Evolutionary conservation across 2,888 invertebrate genomes (phyloP).

Genomic region (Eilema depressum): DNA sequence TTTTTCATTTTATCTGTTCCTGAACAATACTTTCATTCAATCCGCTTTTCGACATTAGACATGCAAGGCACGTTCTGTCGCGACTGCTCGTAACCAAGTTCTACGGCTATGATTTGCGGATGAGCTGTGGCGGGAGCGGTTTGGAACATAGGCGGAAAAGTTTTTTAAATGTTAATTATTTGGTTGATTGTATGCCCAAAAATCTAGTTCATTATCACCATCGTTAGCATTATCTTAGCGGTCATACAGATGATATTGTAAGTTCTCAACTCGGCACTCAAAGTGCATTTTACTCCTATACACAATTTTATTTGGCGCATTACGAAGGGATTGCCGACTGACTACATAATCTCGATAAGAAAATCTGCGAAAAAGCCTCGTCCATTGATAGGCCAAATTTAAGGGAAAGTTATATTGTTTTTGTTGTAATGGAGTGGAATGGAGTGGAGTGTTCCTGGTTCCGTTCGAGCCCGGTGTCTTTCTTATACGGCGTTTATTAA

Average conservation of each 20-base stretch:
- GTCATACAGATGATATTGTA: neutral
- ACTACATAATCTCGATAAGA: neutral
- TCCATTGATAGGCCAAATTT: no score
- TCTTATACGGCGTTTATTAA: no score
- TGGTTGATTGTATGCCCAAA: neutral
- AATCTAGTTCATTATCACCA: neutral
- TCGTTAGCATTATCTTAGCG: neutral
- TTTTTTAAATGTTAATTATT: neutral
- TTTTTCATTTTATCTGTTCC: slow-evolving; percentile 74
- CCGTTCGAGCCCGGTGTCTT: no score
- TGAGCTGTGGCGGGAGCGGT: slow-evolving; percentile 51
- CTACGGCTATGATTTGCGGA: slow-evolving; percentile 50
- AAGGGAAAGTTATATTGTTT: neutral
- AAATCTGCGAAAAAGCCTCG: no score
- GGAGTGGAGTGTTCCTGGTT: no score
- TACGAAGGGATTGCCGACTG: neutral
- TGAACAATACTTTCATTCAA: slow-evolving; percentile 83
- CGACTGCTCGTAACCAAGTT: slow-evolving; percentile 68
- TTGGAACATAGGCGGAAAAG: neutral
- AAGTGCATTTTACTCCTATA: neutral
- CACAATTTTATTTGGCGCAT: neutral
- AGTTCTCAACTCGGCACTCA: no score
- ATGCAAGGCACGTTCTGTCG: slow-evolving; percentile 79
- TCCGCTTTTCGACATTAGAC: slow-evolving; percentile 72
- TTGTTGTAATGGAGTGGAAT: neutral